Base-by-base conservation (phyloP, 2,797 vertebrate species). In the Pristis pectinata region DNA sequence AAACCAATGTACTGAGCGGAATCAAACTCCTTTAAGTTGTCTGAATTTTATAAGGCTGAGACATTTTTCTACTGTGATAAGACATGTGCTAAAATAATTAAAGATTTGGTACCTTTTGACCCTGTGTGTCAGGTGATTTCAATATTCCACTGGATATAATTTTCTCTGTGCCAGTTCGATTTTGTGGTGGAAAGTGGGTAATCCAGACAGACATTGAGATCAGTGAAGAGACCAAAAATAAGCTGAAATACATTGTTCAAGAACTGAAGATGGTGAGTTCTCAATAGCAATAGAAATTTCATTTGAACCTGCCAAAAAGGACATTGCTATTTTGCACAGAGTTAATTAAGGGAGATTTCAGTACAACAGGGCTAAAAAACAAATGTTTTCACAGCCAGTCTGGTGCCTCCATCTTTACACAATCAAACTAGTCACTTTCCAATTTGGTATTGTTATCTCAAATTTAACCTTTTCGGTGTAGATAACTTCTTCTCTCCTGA, bases 101-200 rank as follows among this genome's bases (percentile, higher is more conserved):
- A 41, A 74, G 44, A 76, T 74, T 67, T 15, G 19, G 22, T 72
- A 22, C 34, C 5, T 53, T 94, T 53, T 94, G 44, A 72, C 24
- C 49, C 44, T 11, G 4, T 67, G n/a, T 61, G 30, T 2, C 95
- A 99, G 99, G 98, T 0, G 96, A 97, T 13, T 98, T 97, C 95
- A 95, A 95, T 2, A 37, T 99, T 96, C 98, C 98, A 49, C 95
- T 96, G 19, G 98, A 96, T 49, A 95, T 98, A n/a, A 96, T 98
- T 64, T 97, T 98, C 95, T 99, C 98, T 24, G 96, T 99, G 96
- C 99, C 99, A 15, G 98, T 98, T 49, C 97, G 95, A 34, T 98
- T 98, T 95, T 96, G 95, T 61, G 96, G 97, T 15, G 98, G 98
- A 15, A 95, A 87, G 44, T 99, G 98, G 98, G 95, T 96, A 1